Conservation (phyloP, 1,140 invertebrate species). For the Linepithema humile region DNA sequence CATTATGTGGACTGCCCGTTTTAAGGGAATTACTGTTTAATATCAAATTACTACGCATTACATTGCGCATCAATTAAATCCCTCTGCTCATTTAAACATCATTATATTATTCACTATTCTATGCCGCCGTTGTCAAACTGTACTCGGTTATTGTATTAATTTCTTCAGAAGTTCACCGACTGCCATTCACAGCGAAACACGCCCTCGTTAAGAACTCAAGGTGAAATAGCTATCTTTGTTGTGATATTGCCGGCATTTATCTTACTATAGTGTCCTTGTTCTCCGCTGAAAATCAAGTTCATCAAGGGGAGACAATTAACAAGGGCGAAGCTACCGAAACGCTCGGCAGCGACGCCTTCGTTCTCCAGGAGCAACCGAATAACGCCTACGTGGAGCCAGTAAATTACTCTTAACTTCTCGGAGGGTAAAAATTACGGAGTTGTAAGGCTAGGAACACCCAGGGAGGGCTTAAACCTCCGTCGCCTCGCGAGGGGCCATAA, state of each 20-base stretch:
- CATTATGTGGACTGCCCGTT: not conserved
- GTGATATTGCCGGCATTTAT: conserved; percentile 67
- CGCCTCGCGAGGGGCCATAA: conserved; percentile 76
- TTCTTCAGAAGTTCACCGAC: conserved; percentile 6
- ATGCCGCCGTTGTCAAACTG: not conserved
- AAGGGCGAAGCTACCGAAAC: conserved; percentile 45
- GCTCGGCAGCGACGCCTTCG: conserved; percentile 3
- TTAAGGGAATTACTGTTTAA: not conserved
- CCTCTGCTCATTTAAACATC: not conserved
- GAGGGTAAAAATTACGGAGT: conserved; percentile 83
- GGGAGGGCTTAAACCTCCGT: conserved; percentile 70
- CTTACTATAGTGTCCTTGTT: conserved; percentile 41
- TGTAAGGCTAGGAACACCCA: conserved; percentile 75
- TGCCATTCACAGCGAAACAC: conserved; percentile 6
- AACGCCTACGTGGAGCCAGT: conserved; percentile 76
- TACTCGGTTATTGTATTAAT: conserved; percentile 5
- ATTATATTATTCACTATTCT: not conserved
- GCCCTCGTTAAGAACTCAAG: not conserved
- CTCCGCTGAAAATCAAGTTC: conserved; percentile 67
- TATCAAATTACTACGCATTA: not conserved
- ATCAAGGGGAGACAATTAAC: conserved; percentile 72
- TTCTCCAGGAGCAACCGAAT: conserved; percentile 62
- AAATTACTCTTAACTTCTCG: conserved; percentile 83
- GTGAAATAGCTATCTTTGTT: conserved; percentile 67
- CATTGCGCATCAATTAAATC: not conserved